Percentiles rank a stretch among this genome's conserved stretches.
Conservation (phyloP, 2,797 vertebrate genomes). For the Serranus cabrilla region DNA sequence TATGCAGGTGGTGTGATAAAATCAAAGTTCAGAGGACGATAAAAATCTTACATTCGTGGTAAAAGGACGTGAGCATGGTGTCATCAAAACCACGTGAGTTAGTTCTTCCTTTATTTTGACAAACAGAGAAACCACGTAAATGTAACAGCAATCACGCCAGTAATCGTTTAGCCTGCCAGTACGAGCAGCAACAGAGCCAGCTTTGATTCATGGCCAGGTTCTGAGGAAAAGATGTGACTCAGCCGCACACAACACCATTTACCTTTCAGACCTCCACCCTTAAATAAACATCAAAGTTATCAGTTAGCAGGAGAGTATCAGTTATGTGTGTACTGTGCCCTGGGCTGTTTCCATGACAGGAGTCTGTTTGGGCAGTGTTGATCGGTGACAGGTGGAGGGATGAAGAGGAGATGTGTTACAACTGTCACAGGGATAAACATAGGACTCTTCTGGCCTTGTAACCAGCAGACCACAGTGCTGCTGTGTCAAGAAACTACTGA, state of each 20-base stretch:
- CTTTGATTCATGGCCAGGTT: constrained; percentile 8
- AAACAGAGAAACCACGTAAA: background rate
- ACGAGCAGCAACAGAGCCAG: background rate
- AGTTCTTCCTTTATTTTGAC: constrained; percentile 8
- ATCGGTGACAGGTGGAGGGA: constrained; percentile 7
- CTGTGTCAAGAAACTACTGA: background rate
- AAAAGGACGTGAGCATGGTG: background rate
- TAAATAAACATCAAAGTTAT: constrained; percentile 39
- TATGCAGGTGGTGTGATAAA: background rate
- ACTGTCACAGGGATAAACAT: constrained; percentile 27
- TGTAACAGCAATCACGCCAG: background rate
- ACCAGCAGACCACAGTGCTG: background rate
- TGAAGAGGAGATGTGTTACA: constrained; percentile 7
- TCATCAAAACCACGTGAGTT: background rate
- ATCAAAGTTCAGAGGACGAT: background rate
- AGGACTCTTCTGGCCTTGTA: background rate
- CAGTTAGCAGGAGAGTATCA: constrained; percentile 15
- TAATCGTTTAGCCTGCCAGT: constrained; percentile 3
- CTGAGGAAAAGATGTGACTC: background rate
- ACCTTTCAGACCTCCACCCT: constrained; percentile 41
- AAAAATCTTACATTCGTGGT: background rate
- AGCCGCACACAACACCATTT: constrained; percentile 6
- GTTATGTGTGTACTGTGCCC: background rate
- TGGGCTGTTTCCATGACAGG: constrained; percentile 18
- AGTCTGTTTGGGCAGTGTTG: constrained; percentile 36